Percentiles rank a stretch among this genome's conserved stretches.
phyloP scores from a whole-genome alignment of 2,113 vertebrate species.

The Terrapene triunguis region DNA sequence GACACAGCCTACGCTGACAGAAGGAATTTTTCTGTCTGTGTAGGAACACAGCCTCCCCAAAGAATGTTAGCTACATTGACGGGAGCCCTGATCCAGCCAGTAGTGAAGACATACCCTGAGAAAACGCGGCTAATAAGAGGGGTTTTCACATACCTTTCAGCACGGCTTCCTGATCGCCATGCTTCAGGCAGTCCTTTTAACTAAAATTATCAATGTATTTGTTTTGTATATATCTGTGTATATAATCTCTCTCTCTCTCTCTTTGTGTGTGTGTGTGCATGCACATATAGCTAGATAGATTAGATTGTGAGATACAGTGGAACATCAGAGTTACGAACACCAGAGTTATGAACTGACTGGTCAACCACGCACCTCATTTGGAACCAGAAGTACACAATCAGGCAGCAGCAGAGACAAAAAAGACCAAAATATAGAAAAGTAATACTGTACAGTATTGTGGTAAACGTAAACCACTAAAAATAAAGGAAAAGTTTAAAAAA shows the following conservation, averaged over 20 bases:
- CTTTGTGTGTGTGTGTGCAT: fast-evolving
- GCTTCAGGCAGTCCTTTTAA: not conserved
- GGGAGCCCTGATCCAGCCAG: not conserved
- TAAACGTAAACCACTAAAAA: too few species aligned
- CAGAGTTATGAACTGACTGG: too few species aligned
- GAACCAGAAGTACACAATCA: too few species aligned
- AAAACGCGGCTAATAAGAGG: not conserved
- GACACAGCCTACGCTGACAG: not conserved
- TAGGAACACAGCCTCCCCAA: not conserved
- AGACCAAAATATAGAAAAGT: too few species aligned
- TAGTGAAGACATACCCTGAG: not conserved
- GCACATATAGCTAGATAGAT: fast-evolving
- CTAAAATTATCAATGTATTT: not conserved
- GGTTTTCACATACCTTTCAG: not conserved
- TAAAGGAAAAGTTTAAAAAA: too few species aligned
- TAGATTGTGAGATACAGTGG: not conserved
- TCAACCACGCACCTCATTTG: too few species aligned
- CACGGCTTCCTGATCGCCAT: not conserved
- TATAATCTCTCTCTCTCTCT: not conserved
- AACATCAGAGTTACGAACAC: too few species aligned
- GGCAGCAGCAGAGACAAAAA: too few species aligned
- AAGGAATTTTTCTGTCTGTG: not conserved
- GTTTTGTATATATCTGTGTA: not conserved
- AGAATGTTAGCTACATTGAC: not conserved
- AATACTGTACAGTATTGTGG: too few species aligned